phyloP scores from a whole-genome alignment of 92 coral and sea anemone genomes.

The Scolanthus callimorphus region DNA sequence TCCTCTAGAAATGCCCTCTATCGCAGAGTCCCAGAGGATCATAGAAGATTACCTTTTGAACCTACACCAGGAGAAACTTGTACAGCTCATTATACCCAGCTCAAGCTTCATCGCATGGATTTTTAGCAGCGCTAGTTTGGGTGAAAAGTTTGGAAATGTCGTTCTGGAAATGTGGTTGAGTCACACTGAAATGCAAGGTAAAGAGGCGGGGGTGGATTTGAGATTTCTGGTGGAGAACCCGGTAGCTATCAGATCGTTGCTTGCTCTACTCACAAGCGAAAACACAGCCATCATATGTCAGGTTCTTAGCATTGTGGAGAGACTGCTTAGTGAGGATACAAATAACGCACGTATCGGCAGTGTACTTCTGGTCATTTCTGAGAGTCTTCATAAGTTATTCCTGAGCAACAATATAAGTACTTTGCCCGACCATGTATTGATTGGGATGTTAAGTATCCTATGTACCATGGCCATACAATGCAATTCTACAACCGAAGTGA shows the following conservation, averaged over 20 bases:
- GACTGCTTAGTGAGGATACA: no score
- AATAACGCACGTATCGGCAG: no score
- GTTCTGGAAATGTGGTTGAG: conserved; percentile 29
- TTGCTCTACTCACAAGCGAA: conserved; percentile 5
- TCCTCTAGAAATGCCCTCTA: no score
- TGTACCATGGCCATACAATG: conserved; percentile 32
- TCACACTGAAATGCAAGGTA: background rate
- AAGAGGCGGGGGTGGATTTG: conserved; percentile 3
- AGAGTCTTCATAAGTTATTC: no score
- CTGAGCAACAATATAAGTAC: conserved; percentile 46
- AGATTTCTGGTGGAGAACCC: background rate
- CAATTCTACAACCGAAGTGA: conserved; percentile 45
- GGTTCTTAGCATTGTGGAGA: no score
- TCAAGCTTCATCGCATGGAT: no score
- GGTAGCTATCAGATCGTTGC: conserved; percentile 11
- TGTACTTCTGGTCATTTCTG: no score
- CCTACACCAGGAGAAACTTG: conserved; percentile 40
- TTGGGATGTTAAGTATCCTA: conserved; percentile 55
- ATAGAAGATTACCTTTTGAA: conserved; percentile 30
- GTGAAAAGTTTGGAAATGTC: conserved; percentile 42
- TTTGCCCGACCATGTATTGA: conserved; percentile 41
- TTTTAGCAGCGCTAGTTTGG: conserved; percentile 37
- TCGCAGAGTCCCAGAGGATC: conserved; percentile 36
- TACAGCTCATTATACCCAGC: no score
- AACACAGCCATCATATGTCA: no score